Base-by-base conservation (phyloP, 2,797 vertebrate species). In the Bovichtus diacanthus region DNA sequence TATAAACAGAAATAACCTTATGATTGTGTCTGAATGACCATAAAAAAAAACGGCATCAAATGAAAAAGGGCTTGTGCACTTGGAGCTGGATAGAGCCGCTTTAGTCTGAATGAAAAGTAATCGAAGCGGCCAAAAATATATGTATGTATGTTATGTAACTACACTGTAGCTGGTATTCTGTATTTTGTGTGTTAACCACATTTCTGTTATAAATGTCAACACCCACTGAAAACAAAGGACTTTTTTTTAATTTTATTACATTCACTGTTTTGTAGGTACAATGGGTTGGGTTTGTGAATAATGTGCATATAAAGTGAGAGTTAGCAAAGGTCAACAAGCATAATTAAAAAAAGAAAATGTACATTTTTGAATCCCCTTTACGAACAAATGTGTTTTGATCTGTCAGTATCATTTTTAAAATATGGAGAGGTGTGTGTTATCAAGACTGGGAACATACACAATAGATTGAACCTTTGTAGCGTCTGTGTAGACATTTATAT, bases 1-100 rank as follows among this genome's bases (percentile, higher is more conserved):
- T 38, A 86, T 80, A 85, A 90, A 88, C 74, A 90, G 59, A 89
- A 91, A 85, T 81, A 88, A 87, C 85, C 80, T 67, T 70, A 75
- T 68, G 80, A 84, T 83, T 89, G 78, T 80, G 73, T 82, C 49
- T 87, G 72, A 88, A 91, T 61, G 61, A 76, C 78, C 59, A 78
- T 49, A 71, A 82, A 82, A 71, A 82, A 82, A n/a, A 63, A 71
- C 21, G 16, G 61, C 70, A 67, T 59, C 15, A 74, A 80, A 78
- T 69, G 41, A 76, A 76, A 68, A 46, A 72, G 23, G 10, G 44
- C 56, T 80, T 49, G 54, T 60, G 61, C 43, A 68, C 84, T 78
- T 86, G 21, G 75, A 61, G 31, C 21, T 27, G 34, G 7, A 64
- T 59, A 36, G 15, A 68, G 58, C 63, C 25, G 56, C 46, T 67